phyloP scores from a whole-genome alignment of 2,888 invertebrate species.

The Stenodera caucasica region DNA sequence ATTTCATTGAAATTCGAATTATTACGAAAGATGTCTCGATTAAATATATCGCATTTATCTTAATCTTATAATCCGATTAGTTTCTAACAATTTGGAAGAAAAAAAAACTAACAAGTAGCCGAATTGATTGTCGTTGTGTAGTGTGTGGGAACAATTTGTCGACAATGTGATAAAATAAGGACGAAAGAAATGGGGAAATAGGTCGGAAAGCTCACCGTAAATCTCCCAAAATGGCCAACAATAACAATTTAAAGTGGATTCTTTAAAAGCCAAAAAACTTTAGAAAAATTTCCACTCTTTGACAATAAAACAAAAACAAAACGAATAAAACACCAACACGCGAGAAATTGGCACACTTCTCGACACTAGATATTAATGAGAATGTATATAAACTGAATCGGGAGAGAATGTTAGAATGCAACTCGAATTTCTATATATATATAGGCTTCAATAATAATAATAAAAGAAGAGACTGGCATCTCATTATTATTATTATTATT shows the following conservation, averaged over 20 bases:
- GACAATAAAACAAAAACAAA: not conserved
- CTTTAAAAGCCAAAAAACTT: no score
- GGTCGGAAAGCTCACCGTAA: slow-evolving; percentile 19
- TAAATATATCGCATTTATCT: no score
- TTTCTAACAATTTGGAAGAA: no score
- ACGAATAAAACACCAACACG: not conserved
- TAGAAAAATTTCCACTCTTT: no score
- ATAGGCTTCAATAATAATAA: slow-evolving; percentile 2
- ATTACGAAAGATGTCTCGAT: no score
- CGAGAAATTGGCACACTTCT: not conserved
- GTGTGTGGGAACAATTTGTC: no score
- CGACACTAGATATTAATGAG: not conserved
- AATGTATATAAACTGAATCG: not conserved
- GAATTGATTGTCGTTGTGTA: no score
- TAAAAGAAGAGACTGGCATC: not conserved
- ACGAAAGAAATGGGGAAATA: slow-evolving; percentile 7
- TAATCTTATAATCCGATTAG: no score
- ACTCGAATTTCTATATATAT: slow-evolving; percentile 1
- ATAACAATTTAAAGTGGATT: not conserved
- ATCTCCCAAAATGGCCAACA: slow-evolving; percentile 8
- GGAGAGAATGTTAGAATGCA: slow-evolving; percentile 8
- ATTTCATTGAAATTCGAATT: no score
- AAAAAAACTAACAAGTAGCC: no score
- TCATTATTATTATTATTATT: not conserved
- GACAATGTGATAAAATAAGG: not conserved